Evolutionary conservation across 1,140 invertebrate species (phyloP).

Genomic region (Plectrocnemia conspersa): DNA sequence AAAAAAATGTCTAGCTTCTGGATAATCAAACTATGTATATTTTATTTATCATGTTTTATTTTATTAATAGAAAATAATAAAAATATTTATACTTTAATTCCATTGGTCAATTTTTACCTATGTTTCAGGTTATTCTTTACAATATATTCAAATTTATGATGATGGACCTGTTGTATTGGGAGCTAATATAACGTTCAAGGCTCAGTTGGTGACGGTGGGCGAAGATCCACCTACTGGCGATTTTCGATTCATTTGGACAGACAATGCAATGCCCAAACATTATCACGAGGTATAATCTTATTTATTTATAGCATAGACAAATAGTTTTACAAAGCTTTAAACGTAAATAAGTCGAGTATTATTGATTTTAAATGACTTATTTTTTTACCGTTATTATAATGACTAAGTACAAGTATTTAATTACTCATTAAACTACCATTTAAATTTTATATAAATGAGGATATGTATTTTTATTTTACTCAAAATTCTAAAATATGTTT

Average conservation of each 20-base stretch:
- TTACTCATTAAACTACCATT: no score
- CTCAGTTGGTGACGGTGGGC: conserved; percentile 49
- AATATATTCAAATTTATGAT: conserved; percentile 44
- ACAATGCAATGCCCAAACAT: conserved; percentile 54
- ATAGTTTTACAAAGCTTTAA: no score
- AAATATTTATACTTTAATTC: background rate
- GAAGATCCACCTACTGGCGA: conserved; percentile 40
- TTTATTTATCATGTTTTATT: background rate
- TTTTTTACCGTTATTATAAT: no score
- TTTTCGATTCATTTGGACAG: conserved; percentile 52
- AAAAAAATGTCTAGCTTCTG: no score
- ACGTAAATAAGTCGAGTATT: no score
- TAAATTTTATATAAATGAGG: no score
- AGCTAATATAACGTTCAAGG: conserved; percentile 59
- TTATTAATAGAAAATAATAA: background rate
- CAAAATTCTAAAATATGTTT: no score
- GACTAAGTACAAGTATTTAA: no score
- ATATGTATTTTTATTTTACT: no score
- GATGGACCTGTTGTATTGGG: conserved; percentile 63
- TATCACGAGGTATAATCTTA: conserved; percentile 45
- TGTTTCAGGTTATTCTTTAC: conserved; percentile 24
- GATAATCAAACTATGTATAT: no score
- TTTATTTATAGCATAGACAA: no score
- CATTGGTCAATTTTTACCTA: background rate
- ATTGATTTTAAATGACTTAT: no score